Evolutionary conservation across 2,888 invertebrate genomes (phyloP).

Genomic region (Platerodrilus igneus): DNA sequence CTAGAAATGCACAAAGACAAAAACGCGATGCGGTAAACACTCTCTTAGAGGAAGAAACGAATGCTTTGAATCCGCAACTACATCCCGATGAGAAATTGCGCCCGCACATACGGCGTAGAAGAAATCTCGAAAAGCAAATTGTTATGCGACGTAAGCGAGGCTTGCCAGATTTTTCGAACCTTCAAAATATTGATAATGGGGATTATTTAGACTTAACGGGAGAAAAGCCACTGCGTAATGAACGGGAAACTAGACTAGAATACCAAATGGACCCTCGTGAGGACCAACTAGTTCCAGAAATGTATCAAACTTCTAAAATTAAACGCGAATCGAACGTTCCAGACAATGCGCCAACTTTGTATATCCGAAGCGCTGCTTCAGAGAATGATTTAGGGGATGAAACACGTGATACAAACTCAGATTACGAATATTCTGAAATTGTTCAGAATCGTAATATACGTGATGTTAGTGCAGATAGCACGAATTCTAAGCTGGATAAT

Average conservation of each 20-base stretch:
- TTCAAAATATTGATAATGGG: constrained; percentile 6
- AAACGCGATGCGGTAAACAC: constrained; percentile 34
- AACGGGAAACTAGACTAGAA: background rate
- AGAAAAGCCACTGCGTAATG: background rate
- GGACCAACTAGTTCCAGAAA: background rate
- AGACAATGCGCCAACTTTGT: too few relatives aligned
- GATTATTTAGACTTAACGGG: constrained; percentile 11
- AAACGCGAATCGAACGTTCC: too few relatives aligned
- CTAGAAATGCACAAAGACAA: constrained; percentile 24
- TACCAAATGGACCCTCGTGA: constrained; percentile 9
- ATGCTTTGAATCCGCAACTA: constrained; percentile 36
- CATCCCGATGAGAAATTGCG: constrained; percentile 32
- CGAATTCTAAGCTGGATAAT: too few relatives aligned
- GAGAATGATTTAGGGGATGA: too few relatives aligned
- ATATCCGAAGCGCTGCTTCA: too few relatives aligned
- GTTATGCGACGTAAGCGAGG: constrained; percentile 9
- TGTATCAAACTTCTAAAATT: too few relatives aligned
- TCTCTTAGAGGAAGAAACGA: constrained; percentile 38
- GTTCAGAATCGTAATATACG: too few relatives aligned
- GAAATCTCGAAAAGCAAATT: constrained; percentile 20
- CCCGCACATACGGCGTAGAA: constrained; percentile 36
- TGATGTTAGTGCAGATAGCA: too few relatives aligned
- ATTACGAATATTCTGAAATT: too few relatives aligned
- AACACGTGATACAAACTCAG: too few relatives aligned
- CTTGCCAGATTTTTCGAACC: constrained; percentile 9